Percentiles rank a stretch among this genome's conserved stretches.
Conservation (phyloP, 2,888 invertebrate genomes). For the Callinectes sapidus region DNA sequence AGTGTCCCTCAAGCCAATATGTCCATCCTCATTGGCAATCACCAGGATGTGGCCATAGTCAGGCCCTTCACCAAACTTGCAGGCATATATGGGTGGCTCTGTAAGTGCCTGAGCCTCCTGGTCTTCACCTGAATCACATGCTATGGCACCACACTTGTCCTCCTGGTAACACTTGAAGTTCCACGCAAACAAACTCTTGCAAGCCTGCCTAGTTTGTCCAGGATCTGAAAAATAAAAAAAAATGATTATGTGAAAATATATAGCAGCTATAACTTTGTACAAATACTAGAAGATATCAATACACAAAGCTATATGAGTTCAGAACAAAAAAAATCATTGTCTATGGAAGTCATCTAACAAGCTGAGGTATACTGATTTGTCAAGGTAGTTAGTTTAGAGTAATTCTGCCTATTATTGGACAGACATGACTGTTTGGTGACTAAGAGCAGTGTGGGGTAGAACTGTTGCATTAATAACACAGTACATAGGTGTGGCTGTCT, state of each 20-base stretch:
- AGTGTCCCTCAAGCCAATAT: conserved; percentile 56
- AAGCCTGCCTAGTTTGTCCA: conserved; percentile 33
- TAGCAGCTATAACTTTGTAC: neutral
- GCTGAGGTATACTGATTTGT: too few relatives aligned
- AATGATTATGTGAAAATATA: neutral
- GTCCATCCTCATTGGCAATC: conserved; percentile 62
- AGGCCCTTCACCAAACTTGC: conserved; percentile 58
- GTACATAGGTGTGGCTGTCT: too few relatives aligned
- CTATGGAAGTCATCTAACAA: too few relatives aligned
- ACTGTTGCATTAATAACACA: too few relatives aligned
- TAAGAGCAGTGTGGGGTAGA: too few relatives aligned
- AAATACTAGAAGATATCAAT: too few relatives aligned
- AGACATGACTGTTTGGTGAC: too few relatives aligned
- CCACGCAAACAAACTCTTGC: conserved; percentile 48
- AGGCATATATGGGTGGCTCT: conserved; percentile 63
- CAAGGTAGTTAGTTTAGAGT: too few relatives aligned
- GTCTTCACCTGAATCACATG: neutral
- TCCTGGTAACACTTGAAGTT: conserved; percentile 53
- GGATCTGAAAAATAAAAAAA: conserved; percentile 23
- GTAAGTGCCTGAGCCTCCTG: neutral
- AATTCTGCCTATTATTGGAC: too few relatives aligned
- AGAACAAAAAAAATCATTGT: too few relatives aligned
- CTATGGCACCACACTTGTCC: conserved; percentile 51
- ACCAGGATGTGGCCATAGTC: conserved; percentile 60
- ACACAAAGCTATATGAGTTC: too few relatives aligned